Evolutionary conservation across 2,113 vertebrate species (phyloP).

Genomic region (Tragelaphus strepsiceros): DNA sequence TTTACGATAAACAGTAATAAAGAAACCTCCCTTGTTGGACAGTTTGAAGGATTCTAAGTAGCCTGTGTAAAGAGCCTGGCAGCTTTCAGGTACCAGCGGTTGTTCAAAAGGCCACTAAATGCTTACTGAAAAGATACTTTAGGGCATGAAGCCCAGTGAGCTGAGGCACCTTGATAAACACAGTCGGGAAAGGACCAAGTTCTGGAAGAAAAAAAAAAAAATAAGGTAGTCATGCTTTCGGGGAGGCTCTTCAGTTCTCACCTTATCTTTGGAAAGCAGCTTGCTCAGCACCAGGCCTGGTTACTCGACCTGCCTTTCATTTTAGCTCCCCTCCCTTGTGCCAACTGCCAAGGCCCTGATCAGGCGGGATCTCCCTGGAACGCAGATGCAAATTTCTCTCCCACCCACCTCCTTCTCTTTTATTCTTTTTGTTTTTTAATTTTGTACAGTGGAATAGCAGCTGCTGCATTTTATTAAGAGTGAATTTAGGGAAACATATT

Average conservation of each 20-base stretch:
- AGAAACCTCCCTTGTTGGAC: background rate
- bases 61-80: background rate
- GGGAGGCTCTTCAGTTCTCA: background rate
- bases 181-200: background rate
- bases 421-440: background rate
- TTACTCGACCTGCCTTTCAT: background rate
- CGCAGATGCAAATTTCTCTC: background rate
- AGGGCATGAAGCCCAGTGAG: background rate
- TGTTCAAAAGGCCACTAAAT: background rate
- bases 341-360: background rate
- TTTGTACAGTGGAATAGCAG: background rate
- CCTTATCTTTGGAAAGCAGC: slow-evolving; percentile 74
- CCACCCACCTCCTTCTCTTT: background rate
- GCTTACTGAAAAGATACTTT: background rate
- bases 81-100: background rate
- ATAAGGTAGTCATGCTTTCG: background rate
- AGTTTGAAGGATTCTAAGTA: background rate
- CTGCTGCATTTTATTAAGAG: background rate
- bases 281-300: background rate
- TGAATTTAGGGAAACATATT: background rate
- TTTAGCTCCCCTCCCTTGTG: background rate
- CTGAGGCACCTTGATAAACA: background rate
- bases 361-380: background rate
- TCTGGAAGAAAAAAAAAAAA: background rate
- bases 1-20: background rate